A percentile compares a stretch with the other conserved stretches of the same genome.
Evolutionary conservation across 2,113 vertebrate species (phyloP).

Genomic region (Lampris megalopsis): DNA sequence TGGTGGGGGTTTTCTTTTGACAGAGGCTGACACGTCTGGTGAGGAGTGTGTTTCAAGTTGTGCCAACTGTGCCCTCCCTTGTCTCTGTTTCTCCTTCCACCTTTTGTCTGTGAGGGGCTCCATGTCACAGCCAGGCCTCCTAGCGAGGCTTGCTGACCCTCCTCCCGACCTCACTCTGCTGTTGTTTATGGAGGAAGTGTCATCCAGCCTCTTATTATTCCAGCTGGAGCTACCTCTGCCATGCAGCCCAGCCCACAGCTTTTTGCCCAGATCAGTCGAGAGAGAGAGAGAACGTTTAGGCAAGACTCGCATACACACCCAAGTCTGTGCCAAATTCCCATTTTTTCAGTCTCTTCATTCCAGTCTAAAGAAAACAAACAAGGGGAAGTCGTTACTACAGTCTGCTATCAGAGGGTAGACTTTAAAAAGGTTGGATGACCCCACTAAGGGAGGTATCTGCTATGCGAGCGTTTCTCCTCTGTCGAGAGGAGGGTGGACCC

Average conservation of each 20-base stretch:
- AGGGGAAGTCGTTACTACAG: constrained; percentile 75
- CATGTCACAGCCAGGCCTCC: constrained; percentile 48
- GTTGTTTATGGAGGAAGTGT: constrained; percentile 72
- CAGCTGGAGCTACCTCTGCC: constrained; percentile 71
- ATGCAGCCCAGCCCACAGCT: constrained; percentile 16
- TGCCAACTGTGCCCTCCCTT: constrained; percentile 55
- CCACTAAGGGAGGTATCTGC: constrained; percentile 44
- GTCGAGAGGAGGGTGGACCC: constrained; percentile 60
- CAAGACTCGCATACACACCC: constrained; percentile 18
- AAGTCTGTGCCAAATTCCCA: constrained; percentile 48
- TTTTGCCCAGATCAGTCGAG: constrained; percentile 30
- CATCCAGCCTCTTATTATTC: constrained; percentile 79
- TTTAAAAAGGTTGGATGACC: constrained; percentile 66
- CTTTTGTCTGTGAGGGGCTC: constrained; percentile 60
- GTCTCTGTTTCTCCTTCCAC: constrained; percentile 60
- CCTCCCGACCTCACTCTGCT: constrained; percentile 19
- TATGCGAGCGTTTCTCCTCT: constrained; percentile 21
- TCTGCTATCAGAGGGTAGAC: constrained; percentile 54
- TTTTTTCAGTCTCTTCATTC: constrained; percentile 53
- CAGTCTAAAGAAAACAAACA: constrained; percentile 81
- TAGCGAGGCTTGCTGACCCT: constrained; percentile 27
- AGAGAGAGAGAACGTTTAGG: constrained; percentile 25
- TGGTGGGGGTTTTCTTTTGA: constrained; percentile 16
- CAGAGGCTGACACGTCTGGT: constrained; percentile 29
- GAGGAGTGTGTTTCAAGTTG: constrained; percentile 55